Conservation (phyloP, 2,113 vertebrate genomes). For the Pachyramphus minor region DNA sequence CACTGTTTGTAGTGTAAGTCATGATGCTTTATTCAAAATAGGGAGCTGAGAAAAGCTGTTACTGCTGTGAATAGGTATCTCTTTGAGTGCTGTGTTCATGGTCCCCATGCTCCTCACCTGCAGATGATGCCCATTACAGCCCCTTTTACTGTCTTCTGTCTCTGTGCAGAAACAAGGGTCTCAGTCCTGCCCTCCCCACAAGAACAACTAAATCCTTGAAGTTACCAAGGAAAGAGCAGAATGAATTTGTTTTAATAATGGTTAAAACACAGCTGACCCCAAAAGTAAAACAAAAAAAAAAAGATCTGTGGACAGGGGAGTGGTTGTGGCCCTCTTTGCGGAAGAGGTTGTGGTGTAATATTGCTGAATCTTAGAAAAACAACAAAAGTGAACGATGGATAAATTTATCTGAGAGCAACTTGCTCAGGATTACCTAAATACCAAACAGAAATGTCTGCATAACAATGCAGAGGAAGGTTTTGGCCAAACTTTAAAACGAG, state of each 20-base stretch:
- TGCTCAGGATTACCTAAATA: background rate
- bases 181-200: background rate
- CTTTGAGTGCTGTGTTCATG: background rate
- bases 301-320: accelerated
- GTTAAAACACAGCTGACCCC: background rate
- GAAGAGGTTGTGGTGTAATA: background rate
- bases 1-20: background rate
- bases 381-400: background rate
- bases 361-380: background rate
- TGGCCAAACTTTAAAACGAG: background rate
- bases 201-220: background rate
- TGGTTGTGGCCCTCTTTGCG: background rate
- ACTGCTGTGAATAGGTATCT: background rate
- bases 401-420: background rate
- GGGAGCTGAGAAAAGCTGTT: background rate
- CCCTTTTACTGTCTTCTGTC: background rate
- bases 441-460: background rate
- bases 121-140: background rate
- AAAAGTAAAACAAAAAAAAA: background rate
- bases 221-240: background rate
- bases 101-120: background rate
- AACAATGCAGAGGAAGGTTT: background rate
- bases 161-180: background rate
- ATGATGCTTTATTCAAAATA: background rate
- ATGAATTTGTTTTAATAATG: background rate